phyloP scores from a whole-genome alignment of 2,797 vertebrate species.

The Platalea minor region DNA sequence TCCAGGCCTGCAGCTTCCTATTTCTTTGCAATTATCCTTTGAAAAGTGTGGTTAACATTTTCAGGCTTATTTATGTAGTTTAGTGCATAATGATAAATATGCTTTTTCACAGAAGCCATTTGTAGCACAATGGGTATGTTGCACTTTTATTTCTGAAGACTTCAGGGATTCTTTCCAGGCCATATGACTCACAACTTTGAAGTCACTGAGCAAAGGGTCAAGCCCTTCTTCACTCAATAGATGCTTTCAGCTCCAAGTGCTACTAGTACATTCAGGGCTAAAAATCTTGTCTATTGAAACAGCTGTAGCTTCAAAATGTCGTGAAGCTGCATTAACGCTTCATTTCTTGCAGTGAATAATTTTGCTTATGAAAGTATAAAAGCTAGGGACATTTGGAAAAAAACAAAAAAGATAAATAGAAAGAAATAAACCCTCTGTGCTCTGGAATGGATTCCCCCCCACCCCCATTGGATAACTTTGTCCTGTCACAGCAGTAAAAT shows the following conservation, averaged over 20 bases:
- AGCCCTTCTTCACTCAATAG: conserved; percentile 55
- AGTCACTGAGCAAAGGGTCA: conserved; percentile 65
- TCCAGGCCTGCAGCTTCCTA: not conserved
- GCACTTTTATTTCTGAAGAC: conserved; percentile 30
- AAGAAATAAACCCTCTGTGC: not conserved
- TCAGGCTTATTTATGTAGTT: not conserved
- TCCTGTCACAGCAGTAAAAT: conserved; percentile 32
- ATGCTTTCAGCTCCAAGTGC: conserved; percentile 60
- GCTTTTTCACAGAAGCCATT: not conserved
- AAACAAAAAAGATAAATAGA: not conserved
- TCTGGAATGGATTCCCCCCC: not conserved
- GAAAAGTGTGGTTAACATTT: not conserved
- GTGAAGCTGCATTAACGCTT: conserved; percentile 60
- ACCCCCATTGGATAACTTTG: not conserved
- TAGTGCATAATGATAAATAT: not conserved
- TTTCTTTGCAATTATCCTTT: not conserved
- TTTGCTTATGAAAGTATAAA: conserved; percentile 40
- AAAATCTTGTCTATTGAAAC: conserved; percentile 59
- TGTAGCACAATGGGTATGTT: conserved; percentile 1
- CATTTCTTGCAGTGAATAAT: conserved; percentile 63
- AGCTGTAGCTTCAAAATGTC: conserved; percentile 64
- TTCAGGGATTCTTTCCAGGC: conserved; percentile 23
- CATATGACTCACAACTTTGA: conserved; percentile 58
- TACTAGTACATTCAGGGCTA: conserved; percentile 47
- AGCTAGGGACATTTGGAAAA: not conserved